Evolutionary conservation across 1,140 invertebrate genomes (phyloP).

Genomic region (Drosophila insularis): DNA sequence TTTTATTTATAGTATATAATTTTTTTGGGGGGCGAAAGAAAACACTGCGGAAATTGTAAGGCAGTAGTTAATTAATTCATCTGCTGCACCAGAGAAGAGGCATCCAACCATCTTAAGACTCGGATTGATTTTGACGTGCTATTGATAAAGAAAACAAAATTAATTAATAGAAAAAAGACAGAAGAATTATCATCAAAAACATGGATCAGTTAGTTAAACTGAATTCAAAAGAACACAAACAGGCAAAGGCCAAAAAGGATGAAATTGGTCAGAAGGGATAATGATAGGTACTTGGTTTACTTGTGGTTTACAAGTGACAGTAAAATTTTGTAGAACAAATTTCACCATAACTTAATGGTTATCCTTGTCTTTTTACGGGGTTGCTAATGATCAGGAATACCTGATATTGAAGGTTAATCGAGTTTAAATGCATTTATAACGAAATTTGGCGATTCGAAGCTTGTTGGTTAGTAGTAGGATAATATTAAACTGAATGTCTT

Average conservation of each 20-base stretch:
- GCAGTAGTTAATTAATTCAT: conserved; percentile 14
- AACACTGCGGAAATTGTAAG: conserved; percentile 39
- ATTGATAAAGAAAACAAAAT: conserved; percentile 4
- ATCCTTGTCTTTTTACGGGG: no score
- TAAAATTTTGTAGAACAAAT: no score
- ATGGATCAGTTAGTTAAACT: conserved; percentile 3
- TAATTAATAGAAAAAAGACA: conserved; percentile 5
- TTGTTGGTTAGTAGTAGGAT: conserved; percentile 6
- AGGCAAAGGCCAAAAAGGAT: not conserved
- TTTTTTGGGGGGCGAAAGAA: conserved; percentile 18
- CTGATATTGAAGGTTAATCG: no score
- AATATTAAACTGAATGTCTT: not conserved
- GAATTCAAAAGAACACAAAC: not conserved
- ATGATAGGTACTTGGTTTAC: no score
- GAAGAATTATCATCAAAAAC: no score
- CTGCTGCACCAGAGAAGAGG: conserved; percentile 18
- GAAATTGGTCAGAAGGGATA: no score
- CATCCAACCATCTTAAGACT: conserved; percentile 46
- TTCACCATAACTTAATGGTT: no score
- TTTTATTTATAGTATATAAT: conserved; percentile 45
- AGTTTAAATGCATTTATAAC: no score
- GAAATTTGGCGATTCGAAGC: no score
- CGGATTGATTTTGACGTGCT: conserved; percentile 54
- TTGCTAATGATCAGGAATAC: no score
- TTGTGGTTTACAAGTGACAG: no score